Conservation (phyloP, 2,888 invertebrate species). For the Ophion ellenae region DNA sequence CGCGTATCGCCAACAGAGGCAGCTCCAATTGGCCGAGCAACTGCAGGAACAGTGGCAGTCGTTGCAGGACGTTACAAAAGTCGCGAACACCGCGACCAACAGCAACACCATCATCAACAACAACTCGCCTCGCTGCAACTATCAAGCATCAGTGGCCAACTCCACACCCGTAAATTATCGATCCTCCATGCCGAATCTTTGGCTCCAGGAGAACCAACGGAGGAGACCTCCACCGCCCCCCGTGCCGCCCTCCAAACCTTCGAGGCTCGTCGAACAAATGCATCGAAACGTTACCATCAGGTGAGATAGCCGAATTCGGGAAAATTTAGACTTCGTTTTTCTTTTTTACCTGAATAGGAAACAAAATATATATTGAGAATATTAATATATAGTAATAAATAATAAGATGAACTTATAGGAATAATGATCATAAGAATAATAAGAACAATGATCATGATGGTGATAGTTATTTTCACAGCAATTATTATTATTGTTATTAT, state of each 20-base stretch:
- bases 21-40: conserved; percentile 80
- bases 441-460: too few species aligned
- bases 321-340: not conserved
- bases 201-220: conserved; percentile 84
- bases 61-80: conserved; percentile 86
- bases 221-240: conserved; percentile 84
- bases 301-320: conserved; percentile 66
- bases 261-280: conserved; percentile 82
- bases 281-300: conserved; percentile 81
- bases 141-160: conserved; percentile 79
- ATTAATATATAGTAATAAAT: too few species aligned
- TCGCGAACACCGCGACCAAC: conserved; percentile 43
- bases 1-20: conserved; percentile 86
- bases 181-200: conserved; percentile 86
- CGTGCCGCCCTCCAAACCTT: conserved; percentile 86
- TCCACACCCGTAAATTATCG: conserved; percentile 84
- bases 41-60: conserved; percentile 84
- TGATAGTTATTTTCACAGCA: too few species aligned
- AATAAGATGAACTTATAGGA: too few species aligned
- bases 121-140: conserved; percentile 76
- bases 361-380: too few species aligned
- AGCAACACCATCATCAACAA: conserved; percentile 31
- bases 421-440: too few species aligned
- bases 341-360: too few species aligned
- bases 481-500: too few species aligned